A percentile compares a stretch with the other conserved stretches of the same genome.
Conservation (phyloP, 1,140 invertebrate species). For the Drosophila cardini region DNA sequence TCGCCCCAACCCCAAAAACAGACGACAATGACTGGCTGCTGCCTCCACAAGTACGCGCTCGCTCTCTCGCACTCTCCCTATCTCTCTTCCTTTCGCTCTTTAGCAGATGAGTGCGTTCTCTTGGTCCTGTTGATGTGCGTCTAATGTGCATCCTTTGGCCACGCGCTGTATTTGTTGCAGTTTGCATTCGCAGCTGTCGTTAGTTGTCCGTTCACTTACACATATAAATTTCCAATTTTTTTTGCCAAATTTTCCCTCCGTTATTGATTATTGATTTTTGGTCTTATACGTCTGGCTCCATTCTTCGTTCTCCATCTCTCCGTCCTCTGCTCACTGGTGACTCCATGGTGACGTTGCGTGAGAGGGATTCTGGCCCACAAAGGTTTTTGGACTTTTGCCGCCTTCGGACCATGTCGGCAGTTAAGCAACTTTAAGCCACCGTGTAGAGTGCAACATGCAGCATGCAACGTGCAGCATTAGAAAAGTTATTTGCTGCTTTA, state of each 20-base stretch:
- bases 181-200: constrained; percentile 67
- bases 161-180: constrained; percentile 68
- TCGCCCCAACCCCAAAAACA: constrained; percentile 56
- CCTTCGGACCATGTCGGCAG: constrained; percentile 25
- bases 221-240: constrained; percentile 26
- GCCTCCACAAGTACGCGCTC: constrained; percentile 45
- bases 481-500: constrained; percentile 5
- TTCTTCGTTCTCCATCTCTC: not conserved
- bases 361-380: constrained; percentile 6
- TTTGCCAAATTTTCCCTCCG: constrained; percentile 63
- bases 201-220: constrained; percentile 17
- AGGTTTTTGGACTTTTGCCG: constrained; percentile 18
- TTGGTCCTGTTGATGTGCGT: constrained; percentile 22
- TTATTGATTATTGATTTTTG: constrained; percentile 80
- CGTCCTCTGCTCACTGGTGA: constrained; percentile 2
- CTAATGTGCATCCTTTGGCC: constrained; percentile 61
- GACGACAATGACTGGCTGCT: constrained; percentile 39
- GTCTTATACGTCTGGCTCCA: not conserved
- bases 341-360: constrained; percentile 6
- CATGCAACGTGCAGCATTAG: not conserved
- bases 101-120: constrained; percentile 21
- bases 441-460: constrained; percentile 6
- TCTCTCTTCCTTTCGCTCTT: constrained; percentile 17
- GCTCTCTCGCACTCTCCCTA: constrained; percentile 17
- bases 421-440: constrained; percentile 40